Base-by-base conservation (phyloP, 2,888 invertebrate genomes). In the Lasius fuliginosus region DNA sequence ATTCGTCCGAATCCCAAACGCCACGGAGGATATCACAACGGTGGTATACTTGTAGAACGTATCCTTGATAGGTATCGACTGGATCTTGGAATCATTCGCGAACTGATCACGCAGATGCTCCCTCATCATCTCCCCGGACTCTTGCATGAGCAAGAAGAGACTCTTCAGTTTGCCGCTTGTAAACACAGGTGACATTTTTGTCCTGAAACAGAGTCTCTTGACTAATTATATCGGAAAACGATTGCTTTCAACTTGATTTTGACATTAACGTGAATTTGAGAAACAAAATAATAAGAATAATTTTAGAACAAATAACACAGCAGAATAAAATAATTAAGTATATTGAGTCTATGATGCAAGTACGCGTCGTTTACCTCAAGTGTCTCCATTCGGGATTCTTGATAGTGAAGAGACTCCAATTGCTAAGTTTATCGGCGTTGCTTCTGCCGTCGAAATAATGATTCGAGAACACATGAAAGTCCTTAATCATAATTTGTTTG, bases 81-180 rank as follows among this genome's bases (percentile, higher is more conserved):
- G 81, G 0, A 73, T 71, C 15, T 76, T 67, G 0, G 67, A 18
- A 1, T 64, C 67, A 2, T 74, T 30, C 0, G 60, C 33, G 27
- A 90, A 87, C 49, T 88, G 77, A 3, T 36, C 12, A 0, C 86
- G 76, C 9, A 94, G 85, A 68, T 90, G 87, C 1, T 85, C 86
- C 1, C 83, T 88, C 86, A 93, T 87, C 5, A 88, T 87, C 11
- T 91, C 86, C 0, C 94, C 92, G 30, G 94, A 95, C 76, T 95
- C 94, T 5, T 92, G 89, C 89, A 96, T 95, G 8, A 95, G 91
- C 1, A 92, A 89, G 74, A 95, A 95, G 93, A 96, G 95, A 64
- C 90, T 93, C 90, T 96, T 96, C 49, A 96, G 92, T 91, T 96
- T 96, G 33, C 95, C 96, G 0, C 95, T 95, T 0, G 96, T 95